Evolutionary conservation across 2,888 invertebrate genomes (phyloP).

Genomic region (Acrocera orbiculus): DNA sequence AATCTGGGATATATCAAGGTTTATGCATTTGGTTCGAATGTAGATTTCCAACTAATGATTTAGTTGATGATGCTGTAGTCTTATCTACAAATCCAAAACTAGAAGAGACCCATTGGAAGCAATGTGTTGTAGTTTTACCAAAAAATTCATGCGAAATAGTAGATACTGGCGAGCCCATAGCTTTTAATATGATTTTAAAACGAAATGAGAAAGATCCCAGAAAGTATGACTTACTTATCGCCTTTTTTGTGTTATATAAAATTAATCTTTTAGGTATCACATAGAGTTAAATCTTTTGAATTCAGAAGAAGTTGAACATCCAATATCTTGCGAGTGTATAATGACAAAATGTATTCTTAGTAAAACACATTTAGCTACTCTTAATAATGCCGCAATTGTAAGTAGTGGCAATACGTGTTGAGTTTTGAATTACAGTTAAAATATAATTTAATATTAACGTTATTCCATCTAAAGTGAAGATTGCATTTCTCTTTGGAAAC

Average conservation of each 20-base stretch:
- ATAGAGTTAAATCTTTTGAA: conserved; percentile 53
- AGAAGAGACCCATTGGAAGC: conserved; percentile 82
- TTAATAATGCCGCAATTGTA: conserved; percentile 14
- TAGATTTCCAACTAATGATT: conserved; percentile 47
- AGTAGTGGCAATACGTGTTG: no score
- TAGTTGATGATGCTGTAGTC: conserved; percentile 36
- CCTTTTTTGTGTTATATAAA: neutral
- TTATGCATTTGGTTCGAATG: conserved; percentile 70
- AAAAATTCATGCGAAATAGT: conserved; percentile 35
- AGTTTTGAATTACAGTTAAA: no score
- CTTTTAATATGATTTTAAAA: conserved; percentile 46
- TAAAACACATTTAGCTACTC: conserved; percentile 29
- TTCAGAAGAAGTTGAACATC: conserved; percentile 49
- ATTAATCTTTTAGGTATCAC: conserved; percentile 36
- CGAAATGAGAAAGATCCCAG: conserved; percentile 19
- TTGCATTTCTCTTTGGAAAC: no score
- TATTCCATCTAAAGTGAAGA: no score
- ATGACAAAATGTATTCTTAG: conserved; percentile 62
- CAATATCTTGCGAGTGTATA: conserved; percentile 58
- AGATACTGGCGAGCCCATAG: conserved; percentile 41
- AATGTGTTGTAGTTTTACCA: conserved; percentile 71
- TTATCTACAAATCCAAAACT: conserved; percentile 66
- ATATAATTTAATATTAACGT: no score
- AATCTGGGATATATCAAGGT: conserved; percentile 47
- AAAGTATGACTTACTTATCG: conserved; percentile 11